A percentile compares a stretch with the other conserved stretches of the same genome.
Conservation (phyloP, 64 coral and sea anemone species). For the Actinia tenebrosa region DNA sequence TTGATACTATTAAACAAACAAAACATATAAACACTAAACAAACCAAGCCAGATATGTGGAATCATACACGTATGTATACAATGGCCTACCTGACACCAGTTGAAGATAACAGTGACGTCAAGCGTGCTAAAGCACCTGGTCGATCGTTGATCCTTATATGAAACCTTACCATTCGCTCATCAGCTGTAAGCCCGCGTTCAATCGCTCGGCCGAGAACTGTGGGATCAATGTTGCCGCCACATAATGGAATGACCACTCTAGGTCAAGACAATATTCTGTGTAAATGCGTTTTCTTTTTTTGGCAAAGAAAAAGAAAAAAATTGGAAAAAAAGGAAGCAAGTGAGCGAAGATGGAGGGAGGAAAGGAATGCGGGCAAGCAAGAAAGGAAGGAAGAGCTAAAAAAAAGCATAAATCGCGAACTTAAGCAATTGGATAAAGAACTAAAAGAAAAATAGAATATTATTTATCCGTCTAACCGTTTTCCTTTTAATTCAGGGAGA, state of each 20-base stretch:
- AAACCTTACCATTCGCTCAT: constrained; percentile 42
- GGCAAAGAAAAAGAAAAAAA: not conserved
- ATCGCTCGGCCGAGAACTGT: constrained; percentile 46
- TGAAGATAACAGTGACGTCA: constrained; percentile 27
- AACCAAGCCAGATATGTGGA: not conserved
- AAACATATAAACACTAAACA: not conserved
- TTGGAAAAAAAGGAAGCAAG: not conserved
- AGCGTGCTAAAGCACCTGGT: constrained; percentile 37
- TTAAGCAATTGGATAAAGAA: too few relatives aligned
- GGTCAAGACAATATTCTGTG: not conserved
- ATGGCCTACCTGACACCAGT: constrained; percentile 38
- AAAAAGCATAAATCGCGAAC: not conserved
- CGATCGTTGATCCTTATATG: constrained; percentile 32
- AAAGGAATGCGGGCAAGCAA: not conserved
- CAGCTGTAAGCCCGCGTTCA: constrained; percentile 41
- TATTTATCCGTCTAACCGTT: constrained; percentile 37
- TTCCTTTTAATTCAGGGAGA: constrained; percentile 66
- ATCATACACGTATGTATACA: not conserved
- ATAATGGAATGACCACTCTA: constrained; percentile 53
- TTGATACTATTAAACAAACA: constrained; percentile 10
- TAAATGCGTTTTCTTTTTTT: too few relatives aligned
- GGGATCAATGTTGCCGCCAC: constrained; percentile 58
- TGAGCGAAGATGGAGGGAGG: not conserved
- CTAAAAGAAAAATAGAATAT: not conserved
- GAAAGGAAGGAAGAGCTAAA: not conserved